Base-by-base conservation (phyloP, 2,797 vertebrate species). In the Pachyuromys duprasi region DNA sequence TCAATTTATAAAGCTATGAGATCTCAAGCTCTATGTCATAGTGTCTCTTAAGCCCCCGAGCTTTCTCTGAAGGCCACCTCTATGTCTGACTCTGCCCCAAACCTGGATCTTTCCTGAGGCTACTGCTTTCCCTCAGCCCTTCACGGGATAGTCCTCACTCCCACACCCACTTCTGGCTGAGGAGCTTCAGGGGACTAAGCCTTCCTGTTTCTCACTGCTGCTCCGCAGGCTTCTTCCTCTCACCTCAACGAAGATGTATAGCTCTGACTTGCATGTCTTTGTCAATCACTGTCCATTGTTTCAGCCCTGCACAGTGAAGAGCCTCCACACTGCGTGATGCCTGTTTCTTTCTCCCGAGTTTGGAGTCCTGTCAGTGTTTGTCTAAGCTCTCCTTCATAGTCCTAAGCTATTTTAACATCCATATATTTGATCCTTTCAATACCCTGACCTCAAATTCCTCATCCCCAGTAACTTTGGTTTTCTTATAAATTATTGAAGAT, bases 401-500 rank as follows among this genome's bases (percentile, higher is more conserved):
- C 53, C 89, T 82, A 60, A 24, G 8, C 63, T 63, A 78, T 22
- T 60, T 60, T 72, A 92, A 90, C 28, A 81, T n/a, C n/a, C 20
- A 70, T 1, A 33, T 76, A 81, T 81, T 72, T 65, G 42, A 86
- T 86, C 53, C 17, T 81, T 65, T 75, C 53, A 88, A 60, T 33
- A 49, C 7, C 17, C 39, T 57, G 26, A 79, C 17, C 39, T 76
- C 70, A 36, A 90, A n/a, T 12, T 55, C 53, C 31, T 94, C 39
- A 20, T 8, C 13, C 81, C 45, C 22, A 45, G 22, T 74, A 33
- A 33, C 86, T n/a, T 80, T 57, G n/a, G n/a, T 69, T 26, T 67
- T 72, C 69, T 11, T 57, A 63, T 53, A 72, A 95, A 92, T 87
- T 55, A 92, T 78, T 65, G 28, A 78, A 67, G 42, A 78, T 24